Base-by-base conservation (phyloP, 2,113 vertebrate genomes). In the Urocolius indicus region DNA sequence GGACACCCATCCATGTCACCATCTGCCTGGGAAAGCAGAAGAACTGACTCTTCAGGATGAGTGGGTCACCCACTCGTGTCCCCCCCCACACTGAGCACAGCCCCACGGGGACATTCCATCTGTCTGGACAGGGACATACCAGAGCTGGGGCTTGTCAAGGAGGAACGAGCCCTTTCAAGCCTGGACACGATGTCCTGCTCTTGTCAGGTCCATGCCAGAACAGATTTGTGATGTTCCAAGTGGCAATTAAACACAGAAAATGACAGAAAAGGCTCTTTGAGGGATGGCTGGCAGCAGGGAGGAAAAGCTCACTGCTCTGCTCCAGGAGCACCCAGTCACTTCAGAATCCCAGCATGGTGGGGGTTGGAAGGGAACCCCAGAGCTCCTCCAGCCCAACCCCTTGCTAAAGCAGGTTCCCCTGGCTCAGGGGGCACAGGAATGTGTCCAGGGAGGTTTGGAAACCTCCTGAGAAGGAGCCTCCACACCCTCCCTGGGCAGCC, bases 61-160 rank as follows among this genome's bases (percentile, higher is more conserved):
- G 20, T 4, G 62, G 5, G 26, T 30, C 9, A 5, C 54, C 69
- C 55, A 7, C 71, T 72, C 15, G 4, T 27, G 27, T n/a, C 80
- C 80, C 91, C 80, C 91, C 75, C 66, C 45, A 63, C 8, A 6
- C 34, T 1, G 20, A 38, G 62, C 46, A 41, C 34, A 36, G 62
- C 61, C 77, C 13, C 5, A 0, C 81, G 57, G 74, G 86, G 82
- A 45, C 82, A 6, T 34, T 24, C 3, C 0, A 2, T 24, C 74
- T 43, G 15, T 55, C 83, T 0, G 45, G 36, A 23, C 0, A 11
- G 79, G 46, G 91, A 90, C 63, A 46, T 55, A 61, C 76, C 89
- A 46, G 76, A 54, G 86, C 87, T 63, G 91, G 68, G 73, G 84
- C 76, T 87, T 10, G 46, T 34, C 91, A 26, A 89, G 67, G 45